Conservation (phyloP, 2,888 invertebrate genomes). For the Drosophila paranaensis region DNA sequence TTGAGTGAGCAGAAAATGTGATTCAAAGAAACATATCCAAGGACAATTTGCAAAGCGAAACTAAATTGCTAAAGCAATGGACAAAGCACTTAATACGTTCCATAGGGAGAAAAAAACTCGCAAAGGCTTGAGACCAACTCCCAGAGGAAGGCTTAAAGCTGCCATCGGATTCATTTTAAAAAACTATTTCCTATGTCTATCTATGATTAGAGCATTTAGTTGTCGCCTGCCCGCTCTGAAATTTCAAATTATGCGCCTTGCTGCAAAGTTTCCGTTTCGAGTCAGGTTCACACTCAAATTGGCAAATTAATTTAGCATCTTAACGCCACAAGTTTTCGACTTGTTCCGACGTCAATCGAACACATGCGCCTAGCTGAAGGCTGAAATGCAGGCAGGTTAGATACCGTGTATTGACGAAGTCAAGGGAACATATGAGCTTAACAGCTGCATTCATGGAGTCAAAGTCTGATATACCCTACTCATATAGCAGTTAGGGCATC, state of each 20-base stretch:
- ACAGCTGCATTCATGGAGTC: too few species aligned
- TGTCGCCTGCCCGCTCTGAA: neutral
- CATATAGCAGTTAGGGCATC: neutral
- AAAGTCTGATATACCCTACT: neutral
- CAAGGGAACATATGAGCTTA: neutral
- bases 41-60: constrained; percentile 34
- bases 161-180: neutral
- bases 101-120: neutral
- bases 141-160: neutral
- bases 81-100: constrained; percentile 7
- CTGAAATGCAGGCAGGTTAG: too few species aligned
- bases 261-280: constrained; percentile 15
- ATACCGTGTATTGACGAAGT: neutral
- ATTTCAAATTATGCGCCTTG: neutral
- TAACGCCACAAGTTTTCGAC: constrained; percentile 40
- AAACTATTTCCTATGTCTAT: neutral
- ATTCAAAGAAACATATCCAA: constrained; percentile 9
- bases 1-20: constrained; percentile 38
- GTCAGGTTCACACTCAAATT: constrained; percentile 34
- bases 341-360: constrained; percentile 30
- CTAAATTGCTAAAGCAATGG: constrained; percentile 30
- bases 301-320: constrained; percentile 54
- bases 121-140: neutral
- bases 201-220: neutral
- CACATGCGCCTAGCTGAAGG: neutral